Base-by-base conservation (phyloP, 2,113 vertebrate species). In the Lycocorax pyrrhopterus region DNA sequence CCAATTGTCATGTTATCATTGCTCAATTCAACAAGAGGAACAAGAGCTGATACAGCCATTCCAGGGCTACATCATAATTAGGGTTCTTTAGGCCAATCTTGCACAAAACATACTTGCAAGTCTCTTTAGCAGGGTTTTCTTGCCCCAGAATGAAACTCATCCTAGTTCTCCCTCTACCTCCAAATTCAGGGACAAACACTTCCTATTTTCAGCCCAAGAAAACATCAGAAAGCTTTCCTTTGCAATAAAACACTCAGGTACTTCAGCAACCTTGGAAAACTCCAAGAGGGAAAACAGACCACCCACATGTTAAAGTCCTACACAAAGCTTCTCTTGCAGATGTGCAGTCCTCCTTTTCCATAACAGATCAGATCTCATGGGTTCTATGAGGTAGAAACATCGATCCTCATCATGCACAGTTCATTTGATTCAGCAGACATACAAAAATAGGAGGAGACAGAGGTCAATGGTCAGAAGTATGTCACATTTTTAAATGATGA, bases 221-320 rank as follows among this genome's bases (percentile, higher is more conserved):
- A 90, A 89, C 52, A 39, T 4, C 37, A 79, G 73, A 89, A 90
- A 68, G 39, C 47, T 81, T 95, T 96, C 76, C 82, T 96, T 90
- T 83, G 83, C 86, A 95, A 91, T 90, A 88, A 94, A 96, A 96
- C 56, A 89, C 52, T 89, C 91, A 77, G 93, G 94, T 96, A 88
- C 79, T 92, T 46, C 79, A 80, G 89, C 90, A 97, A 74, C 29
- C 73, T 85, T 90, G 71, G 64, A 92, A 96, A 88, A 75, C 71
- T 92, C 74, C 55, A 79, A 85, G 59, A 71, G 46, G 35, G 59
- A 78, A 93, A 93, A 44, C 35, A 95, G 95, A 97, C 93, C 97
- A 96, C 82, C 16, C 81, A 93, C 52, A 46, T 1, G 0, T 41
- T 67, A 26, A 67, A 59, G 30, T 43, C 73, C 71, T 35, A 15